Base-by-base conservation (phyloP, 2,888 invertebrate species). In the Andrena chrysosceles region DNA sequence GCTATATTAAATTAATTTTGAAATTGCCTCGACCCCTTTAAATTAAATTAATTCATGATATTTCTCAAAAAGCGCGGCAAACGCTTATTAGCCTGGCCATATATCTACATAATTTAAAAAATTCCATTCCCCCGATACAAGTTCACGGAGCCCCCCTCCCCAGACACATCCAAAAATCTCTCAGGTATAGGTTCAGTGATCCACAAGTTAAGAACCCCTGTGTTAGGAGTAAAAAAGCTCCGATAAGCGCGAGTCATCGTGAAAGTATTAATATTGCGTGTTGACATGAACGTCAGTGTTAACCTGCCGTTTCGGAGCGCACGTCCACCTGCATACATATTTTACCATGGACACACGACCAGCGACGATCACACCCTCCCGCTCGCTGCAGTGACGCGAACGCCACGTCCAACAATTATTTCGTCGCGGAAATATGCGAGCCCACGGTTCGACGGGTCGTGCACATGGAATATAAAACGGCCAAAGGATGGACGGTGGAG, bases 171-270 rank as follows among this genome's bases (percentile, higher is more conserved):
- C 16, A 42, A 42, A 4, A 16, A 42, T 42, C 4, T 42, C 13
- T 16, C 16, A 42, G 42, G 1, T 5, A 42, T 42, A 31, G 31
- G 31, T 31, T 16, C 42, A 13, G 42, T 16, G 42, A 42, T 4
- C 16, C 42, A 42, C 42, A 42, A 42, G 16, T 42, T 42, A 42
- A 42, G 42, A 42, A 42, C 42, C 42, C 42, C 16, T 42, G 42
- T 16, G 42, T 16, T 13, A 4, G 70, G 56, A 23, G 59, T 66
- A 48, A 67, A 75, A 69, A 52, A 35, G 54, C 59, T 23, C n/a
- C 63, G 75, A 85, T 77, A 85, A 84, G 20, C 81, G 71, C 72
- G 35, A 82, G 79, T 84, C 81, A 85, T 86, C 72, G 42, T 71
- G n/a, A 29, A 70, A 56, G 75, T 86, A 84, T 84, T 84, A 76